These are phyloP conservation scores for Sinonovacula constricta DNA, from an alignment of 1,140 invertebrate genomes.

Conservation along the genomic window DNA sequence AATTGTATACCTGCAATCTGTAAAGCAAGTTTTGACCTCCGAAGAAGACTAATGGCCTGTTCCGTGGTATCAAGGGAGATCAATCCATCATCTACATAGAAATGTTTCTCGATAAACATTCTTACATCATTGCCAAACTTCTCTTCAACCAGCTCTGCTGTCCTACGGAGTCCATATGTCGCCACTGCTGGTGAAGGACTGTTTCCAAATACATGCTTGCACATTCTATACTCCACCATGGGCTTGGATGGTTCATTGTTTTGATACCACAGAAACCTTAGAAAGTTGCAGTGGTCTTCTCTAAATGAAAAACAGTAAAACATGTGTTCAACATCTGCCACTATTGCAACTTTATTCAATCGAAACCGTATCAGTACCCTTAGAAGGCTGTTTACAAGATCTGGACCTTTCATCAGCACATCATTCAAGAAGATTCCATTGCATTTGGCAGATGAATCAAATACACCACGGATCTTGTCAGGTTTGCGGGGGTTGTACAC, in stretches of 20 bases:
- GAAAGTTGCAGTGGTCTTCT: conserved; percentile 22
- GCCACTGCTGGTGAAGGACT: conserved; percentile 35
- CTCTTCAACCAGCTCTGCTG: too few species aligned
- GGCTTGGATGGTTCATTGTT: conserved; percentile 25
- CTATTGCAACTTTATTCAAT: conserved; percentile 6
- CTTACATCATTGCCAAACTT: background rate
- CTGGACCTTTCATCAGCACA: conserved; percentile 45
- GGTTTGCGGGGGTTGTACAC: too few species aligned
- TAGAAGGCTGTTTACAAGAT: conserved; percentile 65
- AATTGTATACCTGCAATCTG: conserved; percentile 12
- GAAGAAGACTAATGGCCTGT: conserved; percentile 36
- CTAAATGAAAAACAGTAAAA: conserved; percentile 21
- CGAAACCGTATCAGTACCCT: conserved; percentile 54
- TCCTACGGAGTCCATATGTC: conserved; percentile 33
- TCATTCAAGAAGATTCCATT: conserved; percentile 50
- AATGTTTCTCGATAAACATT: conserved; percentile 22
- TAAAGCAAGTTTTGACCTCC: conserved; percentile 41
- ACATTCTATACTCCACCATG: conserved; percentile 40
- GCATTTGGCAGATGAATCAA: conserved; percentile 42
- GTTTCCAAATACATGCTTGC: conserved; percentile 47
- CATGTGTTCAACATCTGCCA: conserved; percentile 35
- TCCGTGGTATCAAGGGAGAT: conserved; percentile 13
- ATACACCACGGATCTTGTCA: conserved; percentile 37
- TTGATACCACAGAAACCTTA: conserved; percentile 43
- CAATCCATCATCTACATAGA: conserved; percentile 46